These are phyloP conservation scores for Meiosimyza platycephala DNA, from an alignment of 2,888 invertebrate species.

Conservation along the genomic window DNA sequence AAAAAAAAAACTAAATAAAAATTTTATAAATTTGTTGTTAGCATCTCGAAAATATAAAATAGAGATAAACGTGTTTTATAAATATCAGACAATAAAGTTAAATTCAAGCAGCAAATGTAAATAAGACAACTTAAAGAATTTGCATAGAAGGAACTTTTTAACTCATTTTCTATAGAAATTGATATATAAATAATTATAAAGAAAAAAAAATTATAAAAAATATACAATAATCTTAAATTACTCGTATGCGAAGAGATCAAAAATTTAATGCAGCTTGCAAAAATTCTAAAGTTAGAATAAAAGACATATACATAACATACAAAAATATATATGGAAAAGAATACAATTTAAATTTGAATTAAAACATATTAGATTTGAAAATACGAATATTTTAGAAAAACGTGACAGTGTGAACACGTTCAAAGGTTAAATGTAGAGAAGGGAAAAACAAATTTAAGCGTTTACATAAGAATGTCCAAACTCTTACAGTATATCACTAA, in stretches of 20 bases:
- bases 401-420: no score
- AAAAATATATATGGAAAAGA: no score
- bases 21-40: no score
- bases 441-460: no score
- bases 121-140: conserved; percentile 13
- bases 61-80: background rate
- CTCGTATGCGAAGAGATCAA: background rate
- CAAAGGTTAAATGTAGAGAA: no score
- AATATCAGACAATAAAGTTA: conserved; percentile 18
- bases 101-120: conserved; percentile 18
- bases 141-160: conserved; percentile 31
- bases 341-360: no score
- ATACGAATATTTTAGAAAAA: no score
- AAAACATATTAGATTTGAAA: no score
- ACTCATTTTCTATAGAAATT: background rate
- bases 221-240: background rate
- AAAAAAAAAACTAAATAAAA: no score
- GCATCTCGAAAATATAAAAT: background rate
- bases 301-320: no score
- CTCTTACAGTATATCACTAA: no score
- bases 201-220: background rate
- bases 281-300: background rate
- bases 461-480: no score
- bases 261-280: background rate
- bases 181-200: background rate